Conservation (phyloP, 2,888 invertebrate species). For the Cephonodes hylas region DNA sequence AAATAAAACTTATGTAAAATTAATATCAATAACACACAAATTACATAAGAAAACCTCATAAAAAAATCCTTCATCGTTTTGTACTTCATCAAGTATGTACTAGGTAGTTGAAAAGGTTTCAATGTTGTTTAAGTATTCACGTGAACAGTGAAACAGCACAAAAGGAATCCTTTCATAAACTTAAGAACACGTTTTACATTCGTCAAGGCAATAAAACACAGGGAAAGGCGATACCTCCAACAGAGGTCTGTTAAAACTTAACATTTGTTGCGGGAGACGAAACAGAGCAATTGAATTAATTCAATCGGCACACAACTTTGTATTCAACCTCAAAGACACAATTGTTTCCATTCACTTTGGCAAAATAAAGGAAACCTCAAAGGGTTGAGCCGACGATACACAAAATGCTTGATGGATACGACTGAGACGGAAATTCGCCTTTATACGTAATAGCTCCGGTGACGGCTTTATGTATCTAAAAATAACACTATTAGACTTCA, state of each 20-base stretch:
- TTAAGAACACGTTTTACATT: constrained; percentile 37
- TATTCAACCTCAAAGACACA: constrained; percentile 67
- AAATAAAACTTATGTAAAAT: too few species aligned
- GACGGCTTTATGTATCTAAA: not conserved
- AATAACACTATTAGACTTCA: not conserved
- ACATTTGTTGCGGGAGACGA: constrained; percentile 65
- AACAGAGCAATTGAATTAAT: constrained; percentile 77
- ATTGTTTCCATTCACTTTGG: constrained; percentile 65
- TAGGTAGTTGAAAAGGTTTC: constrained; percentile 26
- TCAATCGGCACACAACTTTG: constrained; percentile 72
- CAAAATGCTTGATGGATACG: constrained; percentile 1
- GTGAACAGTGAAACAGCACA: constrained; percentile 23
- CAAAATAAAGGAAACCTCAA: constrained; percentile 63
- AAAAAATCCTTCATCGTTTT: not conserved
- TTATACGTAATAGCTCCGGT: not conserved
- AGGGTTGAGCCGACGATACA: constrained; percentile 53
- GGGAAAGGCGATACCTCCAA: constrained; percentile 39
- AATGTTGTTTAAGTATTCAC: constrained; percentile 26
- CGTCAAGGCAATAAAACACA: constrained; percentile 46
- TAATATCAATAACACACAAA: too few species aligned
- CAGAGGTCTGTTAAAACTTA: constrained; percentile 63
- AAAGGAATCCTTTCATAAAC: constrained; percentile 36
- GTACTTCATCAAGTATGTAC: constrained; percentile 2
- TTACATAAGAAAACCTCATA: not conserved
- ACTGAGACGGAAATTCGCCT: not conserved